A percentile compares a stretch with the other conserved stretches of the same genome.
Evolutionary conservation across 2,797 vertebrate species (phyloP).

Genomic region (Onychomys leucogaster): DNA sequence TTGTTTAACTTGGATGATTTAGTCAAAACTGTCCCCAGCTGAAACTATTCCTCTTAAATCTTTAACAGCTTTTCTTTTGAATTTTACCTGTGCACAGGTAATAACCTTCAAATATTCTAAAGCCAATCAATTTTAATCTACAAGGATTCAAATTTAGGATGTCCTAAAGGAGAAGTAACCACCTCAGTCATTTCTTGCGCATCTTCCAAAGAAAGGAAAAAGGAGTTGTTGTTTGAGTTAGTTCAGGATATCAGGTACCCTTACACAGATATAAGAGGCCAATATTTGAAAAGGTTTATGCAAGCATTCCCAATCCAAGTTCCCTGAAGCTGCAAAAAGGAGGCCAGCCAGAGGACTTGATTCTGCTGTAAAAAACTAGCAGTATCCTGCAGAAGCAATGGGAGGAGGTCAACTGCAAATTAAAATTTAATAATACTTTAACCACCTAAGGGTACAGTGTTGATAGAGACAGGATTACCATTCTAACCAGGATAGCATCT

Average conservation of each 20-base stretch:
- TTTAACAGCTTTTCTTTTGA: not conserved
- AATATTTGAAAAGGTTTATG: not conserved
- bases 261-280: not conserved
- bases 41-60: not conserved
- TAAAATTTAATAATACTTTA: not conserved
- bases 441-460: not conserved
- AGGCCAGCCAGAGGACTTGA: not conserved
- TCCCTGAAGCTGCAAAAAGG: not conserved
- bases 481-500: not conserved
- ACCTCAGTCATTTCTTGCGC: not conserved
- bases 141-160: not conserved
- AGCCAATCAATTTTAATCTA: not conserved
- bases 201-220: not conserved
- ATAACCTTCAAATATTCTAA: conserved; percentile 33
- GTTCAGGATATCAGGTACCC: not conserved
- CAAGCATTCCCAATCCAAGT: not conserved
- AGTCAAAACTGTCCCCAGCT: not conserved
- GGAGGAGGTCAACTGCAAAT: not conserved
- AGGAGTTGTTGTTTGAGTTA: not conserved
- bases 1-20: not conserved
- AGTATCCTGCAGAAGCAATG: not conserved
- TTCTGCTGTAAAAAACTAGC: not conserved
- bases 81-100: not conserved
- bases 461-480: not conserved
- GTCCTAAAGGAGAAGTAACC: not conserved